Evolutionary conservation across 1,140 invertebrate species (phyloP).

Genomic region (Neodiprion pinetum): DNA sequence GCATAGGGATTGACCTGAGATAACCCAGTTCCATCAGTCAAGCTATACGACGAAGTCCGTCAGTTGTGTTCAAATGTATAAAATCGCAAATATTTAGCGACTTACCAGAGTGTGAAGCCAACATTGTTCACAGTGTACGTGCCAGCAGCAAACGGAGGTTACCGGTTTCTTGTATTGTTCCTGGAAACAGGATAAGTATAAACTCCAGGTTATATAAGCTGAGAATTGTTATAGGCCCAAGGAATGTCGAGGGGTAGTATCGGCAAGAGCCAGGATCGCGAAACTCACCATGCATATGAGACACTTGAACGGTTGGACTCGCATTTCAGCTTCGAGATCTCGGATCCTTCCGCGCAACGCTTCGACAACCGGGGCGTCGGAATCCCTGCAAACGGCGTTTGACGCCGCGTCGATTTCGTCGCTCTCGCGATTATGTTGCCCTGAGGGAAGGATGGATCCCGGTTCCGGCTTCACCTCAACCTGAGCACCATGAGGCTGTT

Average conservation of each 20-base stretch:
- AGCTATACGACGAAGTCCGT: too few species aligned
- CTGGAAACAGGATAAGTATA: constrained; percentile 52
- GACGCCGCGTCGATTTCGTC: constrained; percentile 59
- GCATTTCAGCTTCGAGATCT: constrained; percentile 69
- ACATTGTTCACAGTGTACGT: constrained; percentile 93
- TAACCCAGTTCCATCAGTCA: too few species aligned
- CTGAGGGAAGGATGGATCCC: constrained; percentile 47
- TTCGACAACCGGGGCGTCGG: constrained; percentile 72
- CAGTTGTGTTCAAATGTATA: too few species aligned
- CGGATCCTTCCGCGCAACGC: constrained; percentile 74
- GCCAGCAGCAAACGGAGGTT: constrained; percentile 95
- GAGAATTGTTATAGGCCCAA: constrained; percentile 1
- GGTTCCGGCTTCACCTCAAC: constrained; percentile 60
- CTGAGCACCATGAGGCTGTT: constrained; percentile 39
- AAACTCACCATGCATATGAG: constrained; percentile 84
- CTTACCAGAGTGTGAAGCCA: constrained; percentile 87
- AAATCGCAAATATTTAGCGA: constrained; percentile 11
- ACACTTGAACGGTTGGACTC: constrained; percentile 76
- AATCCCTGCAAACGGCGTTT: constrained; percentile 59
- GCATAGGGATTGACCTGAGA: too few species aligned
- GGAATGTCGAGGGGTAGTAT: neutral
- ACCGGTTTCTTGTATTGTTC: constrained; percentile 84
- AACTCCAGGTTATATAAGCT: neutral
- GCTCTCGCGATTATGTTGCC: constrained; percentile 39
- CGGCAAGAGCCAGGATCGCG: constrained; percentile 20